Base-by-base conservation (phyloP, 2,888 invertebrate species). In the Gari tellinella region DNA sequence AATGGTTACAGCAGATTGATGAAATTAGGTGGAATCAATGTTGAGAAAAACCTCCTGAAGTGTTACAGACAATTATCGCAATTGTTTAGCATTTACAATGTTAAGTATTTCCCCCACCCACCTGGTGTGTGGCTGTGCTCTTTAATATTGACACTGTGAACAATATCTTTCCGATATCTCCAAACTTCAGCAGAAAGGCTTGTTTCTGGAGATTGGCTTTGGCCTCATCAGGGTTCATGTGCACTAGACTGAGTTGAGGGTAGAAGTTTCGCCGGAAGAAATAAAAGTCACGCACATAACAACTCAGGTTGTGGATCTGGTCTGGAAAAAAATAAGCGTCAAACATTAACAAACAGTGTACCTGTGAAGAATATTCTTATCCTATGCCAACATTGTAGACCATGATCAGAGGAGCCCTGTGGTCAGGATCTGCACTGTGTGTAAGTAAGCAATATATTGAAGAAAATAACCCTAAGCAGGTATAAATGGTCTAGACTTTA, bases 231-330 rank as follows among this genome's bases (percentile, higher is more conserved):
- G 97, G 96, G 87, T 97, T 95, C 97, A 99, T 97, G 86, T 97
- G 95, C 4, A 98, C 95, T 72, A 99, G 93, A 69, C 97, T 97
- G 49, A 99, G 93, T 91, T 99, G 99, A 0, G 99, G 99, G 92
- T 99, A 99, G 91, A 99, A 98, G 0, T 99, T 98, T 15, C 99
- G 95, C 90, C 98, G 97, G 93, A 97, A 97, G 93, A 97, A 97
- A 91, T 97, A 97, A 90, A 95, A 96, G 91, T 99, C 99, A 46
- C 99, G 94, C 0, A 99, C 99, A 92, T 98, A 99, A 67, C 97
- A 96, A 80, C 96, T 95, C 0, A 98, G 96, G 92, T 98, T 98
- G 90, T 99, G 97, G 88, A 99, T 98, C 94, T 98, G 97, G 92
- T 96, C 99, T 99, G 91, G 0, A 83, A 81, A 68, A 26, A 31